Evolutionary conservation across 35 echinoderm and acorn worm genomes (phyloP).

Genomic region (Eucidaris tribuloides): DNA sequence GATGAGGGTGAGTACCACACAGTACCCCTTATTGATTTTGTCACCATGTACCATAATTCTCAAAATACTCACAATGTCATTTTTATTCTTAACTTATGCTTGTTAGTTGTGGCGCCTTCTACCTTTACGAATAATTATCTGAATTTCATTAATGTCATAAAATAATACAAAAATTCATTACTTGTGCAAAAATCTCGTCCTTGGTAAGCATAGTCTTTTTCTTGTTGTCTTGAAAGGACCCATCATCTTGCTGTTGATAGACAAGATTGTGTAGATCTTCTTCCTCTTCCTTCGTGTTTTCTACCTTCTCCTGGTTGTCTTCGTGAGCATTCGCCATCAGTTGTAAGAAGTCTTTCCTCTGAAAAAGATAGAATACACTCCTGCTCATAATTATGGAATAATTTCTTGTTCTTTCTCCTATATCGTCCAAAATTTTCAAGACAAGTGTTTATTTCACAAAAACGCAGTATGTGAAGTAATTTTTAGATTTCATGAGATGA

Average conservation of each 20-base stretch:
- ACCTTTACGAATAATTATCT: background rate
- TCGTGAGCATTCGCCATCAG: slow-evolving; percentile 70
- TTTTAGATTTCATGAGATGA: no score
- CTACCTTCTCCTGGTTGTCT: background rate
- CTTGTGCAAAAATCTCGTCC: background rate
- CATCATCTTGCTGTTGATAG: background rate
- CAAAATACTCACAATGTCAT: no score
- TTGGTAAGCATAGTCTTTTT: background rate
- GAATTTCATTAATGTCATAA: background rate
- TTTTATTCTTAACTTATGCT: no score
- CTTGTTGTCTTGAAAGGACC: background rate
- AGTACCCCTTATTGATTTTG: no score
- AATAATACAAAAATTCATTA: background rate
- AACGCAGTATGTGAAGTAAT: no score
- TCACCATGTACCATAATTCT: no score
- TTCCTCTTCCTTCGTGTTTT: background rate
- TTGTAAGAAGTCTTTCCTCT: slow-evolving; percentile 62
- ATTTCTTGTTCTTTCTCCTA: no score
- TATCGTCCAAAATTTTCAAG: no score
- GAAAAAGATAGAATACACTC: background rate
- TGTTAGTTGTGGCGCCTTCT: no score
- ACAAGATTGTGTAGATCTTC: background rate
- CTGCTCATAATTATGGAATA: no score
- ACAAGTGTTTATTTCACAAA: no score
- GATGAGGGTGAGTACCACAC: no score